Base-by-base conservation (phyloP, 2,888 invertebrate species). In the Ennomos quercinarius region DNA sequence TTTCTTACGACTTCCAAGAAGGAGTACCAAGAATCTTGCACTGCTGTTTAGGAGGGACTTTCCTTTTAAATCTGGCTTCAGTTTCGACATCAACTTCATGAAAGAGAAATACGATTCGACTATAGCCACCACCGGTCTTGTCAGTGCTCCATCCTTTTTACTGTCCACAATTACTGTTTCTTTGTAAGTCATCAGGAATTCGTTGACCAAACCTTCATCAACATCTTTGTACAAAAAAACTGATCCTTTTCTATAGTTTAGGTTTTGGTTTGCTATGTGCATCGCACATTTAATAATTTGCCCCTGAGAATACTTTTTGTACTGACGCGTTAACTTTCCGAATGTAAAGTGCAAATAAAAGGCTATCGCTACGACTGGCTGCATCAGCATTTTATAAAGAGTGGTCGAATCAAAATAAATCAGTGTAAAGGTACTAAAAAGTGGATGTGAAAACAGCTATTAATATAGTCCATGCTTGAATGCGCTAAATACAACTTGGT, bases 41-140 rank as follows among this genome's bases (percentile, higher is more conserved):
- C 74, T 77, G 10, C 81, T 81, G 36, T 80, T 82, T 6, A 87
- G 66, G 1, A 87, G 63, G 2, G 81, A 76, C 46, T 78, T 81
- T 1, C 86, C 88, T 75, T 76, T 80, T 1, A 87, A 62, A 61
- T 88, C 86, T 1, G 83, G 84, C 51, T 83, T 85, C 10, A 87
- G 63, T 52, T 71, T 76, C 1, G 66, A 61, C 6, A 83, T 46
- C 8, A 83, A 70, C 56, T 75, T 80, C 50, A 78, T 69, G 39
- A 88, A 85, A 2, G 83, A 80, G 27, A 77, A 71, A 57, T 77
- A 83, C 1, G 79, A 79, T 1, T 85, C 69, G 8, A 83, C 73
- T 8, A 88, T 70, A 27, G 88, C 72, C 2, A 89, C 77, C 0
- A 86, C 78, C 71, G 89, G 88, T 13, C 75, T 80, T 0, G 79